These are phyloP conservation scores for Bombyx mori DNA, from an alignment of 1,140 invertebrate genomes.

Conservation along the genomic window DNA sequence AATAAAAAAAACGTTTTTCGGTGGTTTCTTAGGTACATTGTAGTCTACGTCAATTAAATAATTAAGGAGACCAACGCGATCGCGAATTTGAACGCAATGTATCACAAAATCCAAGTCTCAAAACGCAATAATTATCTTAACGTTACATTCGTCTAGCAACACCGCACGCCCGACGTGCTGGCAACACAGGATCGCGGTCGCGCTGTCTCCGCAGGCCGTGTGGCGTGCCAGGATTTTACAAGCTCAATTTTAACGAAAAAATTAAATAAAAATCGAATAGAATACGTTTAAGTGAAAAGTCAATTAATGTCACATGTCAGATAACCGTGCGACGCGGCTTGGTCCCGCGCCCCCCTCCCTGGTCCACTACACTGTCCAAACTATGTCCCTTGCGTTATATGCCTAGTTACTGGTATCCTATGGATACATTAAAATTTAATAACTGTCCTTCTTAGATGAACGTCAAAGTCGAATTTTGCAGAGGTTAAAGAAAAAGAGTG, in stretches of 20 bases:
- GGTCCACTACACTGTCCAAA: too few species aligned
- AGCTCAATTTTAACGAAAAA: constrained; percentile 60
- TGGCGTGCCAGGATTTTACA: constrained; percentile 49
- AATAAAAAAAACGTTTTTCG: constrained; percentile 35
- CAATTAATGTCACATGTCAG: constrained; percentile 39
- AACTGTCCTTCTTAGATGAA: too few species aligned
- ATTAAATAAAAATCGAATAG: constrained; percentile 40
- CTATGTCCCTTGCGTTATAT: too few species aligned
- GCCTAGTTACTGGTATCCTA: too few species aligned
- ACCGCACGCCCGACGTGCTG: background rate
- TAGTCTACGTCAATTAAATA: constrained; percentile 58
- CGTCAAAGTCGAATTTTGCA: too few species aligned
- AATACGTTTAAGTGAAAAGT: constrained; percentile 60
- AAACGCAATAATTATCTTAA: too few species aligned
- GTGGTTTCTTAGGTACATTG: constrained; percentile 44
- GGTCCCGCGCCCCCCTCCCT: background rate
- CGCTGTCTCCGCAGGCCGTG: constrained; percentile 11
- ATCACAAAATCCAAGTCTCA: constrained; percentile 22
- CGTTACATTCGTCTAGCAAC: too few species aligned
- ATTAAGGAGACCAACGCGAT: background rate
- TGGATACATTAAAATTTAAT: too few species aligned
- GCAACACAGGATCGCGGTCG: constrained; percentile 12
- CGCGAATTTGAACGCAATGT: background rate
- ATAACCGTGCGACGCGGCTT: constrained; percentile 10
- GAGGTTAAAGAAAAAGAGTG: too few species aligned